These are phyloP conservation scores for Acronicta psi DNA, from an alignment of 2,888 invertebrate genomes.

Conservation along the genomic window DNA sequence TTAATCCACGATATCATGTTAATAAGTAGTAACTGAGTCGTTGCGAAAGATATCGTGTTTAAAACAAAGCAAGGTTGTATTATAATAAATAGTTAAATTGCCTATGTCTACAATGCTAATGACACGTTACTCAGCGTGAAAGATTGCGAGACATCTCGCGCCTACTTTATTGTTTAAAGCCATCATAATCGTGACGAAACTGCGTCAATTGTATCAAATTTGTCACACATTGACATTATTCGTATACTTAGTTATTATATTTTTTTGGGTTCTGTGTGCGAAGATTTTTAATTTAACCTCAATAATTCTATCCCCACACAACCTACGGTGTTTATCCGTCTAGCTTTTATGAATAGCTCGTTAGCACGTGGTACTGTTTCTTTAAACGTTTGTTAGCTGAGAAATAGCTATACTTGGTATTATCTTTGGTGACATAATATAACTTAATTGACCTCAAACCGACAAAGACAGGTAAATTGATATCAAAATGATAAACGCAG, in stretches of 20 bases:
- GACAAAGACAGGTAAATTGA: too few relatives aligned
- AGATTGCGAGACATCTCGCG: conserved; percentile 13
- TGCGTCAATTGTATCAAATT: conserved; percentile 24
- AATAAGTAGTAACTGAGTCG: conserved; percentile 7
- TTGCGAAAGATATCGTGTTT: conserved; percentile 12
- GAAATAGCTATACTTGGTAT: too few relatives aligned
- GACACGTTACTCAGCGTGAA: conserved; percentile 9
- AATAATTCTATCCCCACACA: too few relatives aligned
- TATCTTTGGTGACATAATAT: too few relatives aligned
- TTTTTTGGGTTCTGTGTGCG: neutral
- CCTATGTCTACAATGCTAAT: conserved; percentile 16
- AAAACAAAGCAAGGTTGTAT: conserved; percentile 34
- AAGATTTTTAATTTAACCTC: neutral
- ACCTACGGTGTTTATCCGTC: neutral
- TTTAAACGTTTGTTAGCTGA: too few relatives aligned
- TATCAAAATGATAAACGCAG: too few relatives aligned
- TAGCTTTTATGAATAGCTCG: too few relatives aligned
- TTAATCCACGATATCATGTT: neutral
- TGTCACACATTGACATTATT: conserved; percentile 28
- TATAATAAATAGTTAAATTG: conserved; percentile 21
- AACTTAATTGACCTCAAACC: too few relatives aligned
- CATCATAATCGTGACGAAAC: conserved; percentile 21
- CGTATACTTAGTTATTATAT: conserved; percentile 10
- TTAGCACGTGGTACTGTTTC: too few relatives aligned
- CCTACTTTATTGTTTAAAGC: conserved; percentile 27